phyloP scores from a whole-genome alignment of 2,888 invertebrate genomes.

The Caenorhabditis sulstoni region DNA sequence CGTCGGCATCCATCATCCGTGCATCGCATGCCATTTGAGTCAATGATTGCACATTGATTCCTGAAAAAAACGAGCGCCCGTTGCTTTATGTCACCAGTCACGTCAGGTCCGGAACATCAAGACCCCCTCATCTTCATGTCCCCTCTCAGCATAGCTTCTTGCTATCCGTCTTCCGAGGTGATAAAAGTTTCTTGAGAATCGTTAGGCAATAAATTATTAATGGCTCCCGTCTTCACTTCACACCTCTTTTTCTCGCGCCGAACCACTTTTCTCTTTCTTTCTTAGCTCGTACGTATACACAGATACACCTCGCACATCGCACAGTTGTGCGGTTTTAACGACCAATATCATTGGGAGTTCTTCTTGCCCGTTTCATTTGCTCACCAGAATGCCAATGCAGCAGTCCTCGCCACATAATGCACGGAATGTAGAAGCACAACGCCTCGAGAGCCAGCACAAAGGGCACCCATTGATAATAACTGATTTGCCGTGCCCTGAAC shows the following conservation, averaged over 20 bases:
- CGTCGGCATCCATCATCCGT: constrained; percentile 81
- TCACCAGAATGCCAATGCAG: constrained; percentile 82
- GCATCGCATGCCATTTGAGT: constrained; percentile 82
- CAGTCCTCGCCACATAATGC: constrained; percentile 82
- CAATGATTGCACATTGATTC: constrained; percentile 82
- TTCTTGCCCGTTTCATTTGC: constrained; percentile 24
- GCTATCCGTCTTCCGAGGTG: constrained; percentile 44
- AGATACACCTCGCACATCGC: constrained; percentile 31
- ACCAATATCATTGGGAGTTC: constrained; percentile 42
- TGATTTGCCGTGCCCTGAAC: constrained; percentile 80
- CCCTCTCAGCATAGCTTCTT: not conserved
- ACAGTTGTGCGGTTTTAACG: constrained; percentile 58
- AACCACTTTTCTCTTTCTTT: constrained; percentile 31
- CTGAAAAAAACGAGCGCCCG: constrained; percentile 69
- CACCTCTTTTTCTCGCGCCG: constrained; percentile 21
- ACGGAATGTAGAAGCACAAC: constrained; percentile 83
- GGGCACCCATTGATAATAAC: constrained; percentile 81
- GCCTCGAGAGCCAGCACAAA: constrained; percentile 83
- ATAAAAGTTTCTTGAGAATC: constrained; percentile 57
- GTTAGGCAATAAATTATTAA: constrained; percentile 56
- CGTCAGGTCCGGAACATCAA: constrained; percentile 7
- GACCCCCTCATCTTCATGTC: not conserved
- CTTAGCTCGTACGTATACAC: constrained; percentile 15
- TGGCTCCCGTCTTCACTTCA: constrained; percentile 53
- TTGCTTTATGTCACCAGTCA: constrained; percentile 35